Evolutionary conservation across 2,113 vertebrate genomes (phyloP).

Genomic region (Chloroceryle aenea): DNA sequence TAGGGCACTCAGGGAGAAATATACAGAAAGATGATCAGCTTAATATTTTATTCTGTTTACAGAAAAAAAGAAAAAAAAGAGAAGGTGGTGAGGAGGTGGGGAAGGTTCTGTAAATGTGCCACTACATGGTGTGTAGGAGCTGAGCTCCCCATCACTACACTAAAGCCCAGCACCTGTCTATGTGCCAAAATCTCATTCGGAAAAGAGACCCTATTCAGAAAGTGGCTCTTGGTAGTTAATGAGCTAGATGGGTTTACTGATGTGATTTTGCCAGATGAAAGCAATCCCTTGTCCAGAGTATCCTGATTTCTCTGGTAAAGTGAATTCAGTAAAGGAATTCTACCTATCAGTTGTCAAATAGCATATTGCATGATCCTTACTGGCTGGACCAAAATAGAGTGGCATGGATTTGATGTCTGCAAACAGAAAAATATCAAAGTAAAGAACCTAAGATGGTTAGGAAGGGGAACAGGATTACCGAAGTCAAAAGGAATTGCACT

Average conservation of each 20-base stretch:
- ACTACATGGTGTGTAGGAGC: rapidly evolving
- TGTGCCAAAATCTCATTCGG: neutral
- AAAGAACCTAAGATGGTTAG: neutral
- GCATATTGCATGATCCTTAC: neutral
- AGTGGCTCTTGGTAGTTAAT: neutral
- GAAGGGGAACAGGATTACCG: neutral
- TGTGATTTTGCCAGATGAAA: neutral
- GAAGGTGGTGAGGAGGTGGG: neutral
- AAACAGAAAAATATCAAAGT: neutral
- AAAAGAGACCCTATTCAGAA: neutral
- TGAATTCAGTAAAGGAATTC: neutral
- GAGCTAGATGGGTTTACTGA: neutral
- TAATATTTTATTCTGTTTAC: neutral
- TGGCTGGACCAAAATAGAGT: neutral
- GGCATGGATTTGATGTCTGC: neutral
- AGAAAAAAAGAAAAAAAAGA: neutral
- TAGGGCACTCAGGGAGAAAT: neutral
- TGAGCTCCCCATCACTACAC: neutral
- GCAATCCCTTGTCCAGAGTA: neutral
- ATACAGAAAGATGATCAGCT: neutral
- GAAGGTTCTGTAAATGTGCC: neutral
- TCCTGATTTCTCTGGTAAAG: constrained; percentile 16
- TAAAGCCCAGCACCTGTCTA: neutral
- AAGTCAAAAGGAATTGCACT: neutral
- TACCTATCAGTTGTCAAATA: neutral